Base-by-base conservation (phyloP, 1,140 invertebrate species). In the Bombus impatiens region DNA sequence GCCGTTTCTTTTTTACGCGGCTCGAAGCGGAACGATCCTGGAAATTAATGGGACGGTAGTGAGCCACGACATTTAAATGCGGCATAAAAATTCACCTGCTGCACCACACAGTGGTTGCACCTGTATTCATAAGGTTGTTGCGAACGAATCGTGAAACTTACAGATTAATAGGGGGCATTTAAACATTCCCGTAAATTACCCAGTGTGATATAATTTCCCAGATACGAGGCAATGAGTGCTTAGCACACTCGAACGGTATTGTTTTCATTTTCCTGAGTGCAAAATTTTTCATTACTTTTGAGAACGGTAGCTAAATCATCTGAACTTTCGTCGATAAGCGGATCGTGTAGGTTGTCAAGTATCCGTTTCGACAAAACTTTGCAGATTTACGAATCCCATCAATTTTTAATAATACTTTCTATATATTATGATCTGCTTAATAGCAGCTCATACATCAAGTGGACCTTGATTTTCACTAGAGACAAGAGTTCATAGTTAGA, bases 11-110 rank as follows among this genome's bases (percentile, higher is more conserved):
- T 84, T 18, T 13, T 8, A 9, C n/a, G 6, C 22, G 1, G 37
- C 44, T 47, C 28, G 83, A 53, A 53, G 67, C 62, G 77, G 62
- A 86, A 81, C 78, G 84, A 74, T 82, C 86, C 76, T 53, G 53
- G 57, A 57, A 84, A 87, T 87, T 85, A 87, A 87, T 84, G 82
- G 75, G 37, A n/a, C 70, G 47, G 82, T 68, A 84, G 75, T 70
- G 75, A 84, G 75, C 75, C 82, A 28, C 75, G 82, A 47, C 65
- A 78, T 84, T 84, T 84, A 84, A 84, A 84, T 84, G 75, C 62
- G 22, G 82, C 82, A 84, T 78, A 84, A 84, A 84, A 84, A 84
- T 84, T 84, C 82, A 84, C 62, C 75, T 35, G 75, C 82, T 53
- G 62, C 32, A n/a, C 62, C n/a, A n/a, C 75, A 53, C 77, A 57